Evolutionary conservation across 2,888 invertebrate genomes (phyloP), one percentile per base, ranked within the genome.

Genomic region (Drosophila birchii): DNA sequence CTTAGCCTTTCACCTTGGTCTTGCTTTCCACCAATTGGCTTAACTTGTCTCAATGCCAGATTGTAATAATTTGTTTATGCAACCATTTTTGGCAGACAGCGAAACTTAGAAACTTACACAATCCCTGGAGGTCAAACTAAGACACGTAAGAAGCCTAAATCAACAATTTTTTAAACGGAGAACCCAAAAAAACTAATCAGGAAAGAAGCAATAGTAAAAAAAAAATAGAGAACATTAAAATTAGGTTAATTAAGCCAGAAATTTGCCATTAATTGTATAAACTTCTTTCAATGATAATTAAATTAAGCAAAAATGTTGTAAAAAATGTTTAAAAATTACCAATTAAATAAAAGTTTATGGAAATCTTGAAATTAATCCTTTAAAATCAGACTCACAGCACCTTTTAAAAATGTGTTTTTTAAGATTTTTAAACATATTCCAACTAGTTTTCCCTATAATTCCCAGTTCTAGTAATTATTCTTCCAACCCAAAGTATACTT

Each of bases 401-500:
- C 34, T 14, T 14, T 12, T 12, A 12, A 12, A 36, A 36, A 14
- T 4, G 5, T n/a, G 6, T 6, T 16, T 36, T 14, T 5, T 16
- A 36, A 36, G 36, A 0, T 34, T 12, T 34, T 34, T 34, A 3
- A 34, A 34, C 12, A 14, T 14, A 5, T 18, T 41, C 7, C 2
- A 44, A 16, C 16, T 23, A 23, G 23, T 9, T 29, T 29, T 44
- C 1, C 23, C 44, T 23, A 8, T 5, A 23, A 16, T 44, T 44
- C 4, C 6, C 6, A 2, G 5, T 8, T 20, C 14, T 5, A 8
- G 5, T 16, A 20, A 14, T 8, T 5, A 34, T 20, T 20, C 11
- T 14, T 51, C 20, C 34, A n/a, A n/a, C 51, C 16, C 0, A 34
- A 51, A 34, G 16, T 23, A 36, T 92, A 94, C 95, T 94, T 93